Base-by-base conservation (phyloP, 2,888 invertebrate species). In the Portevinia maculata region DNA sequence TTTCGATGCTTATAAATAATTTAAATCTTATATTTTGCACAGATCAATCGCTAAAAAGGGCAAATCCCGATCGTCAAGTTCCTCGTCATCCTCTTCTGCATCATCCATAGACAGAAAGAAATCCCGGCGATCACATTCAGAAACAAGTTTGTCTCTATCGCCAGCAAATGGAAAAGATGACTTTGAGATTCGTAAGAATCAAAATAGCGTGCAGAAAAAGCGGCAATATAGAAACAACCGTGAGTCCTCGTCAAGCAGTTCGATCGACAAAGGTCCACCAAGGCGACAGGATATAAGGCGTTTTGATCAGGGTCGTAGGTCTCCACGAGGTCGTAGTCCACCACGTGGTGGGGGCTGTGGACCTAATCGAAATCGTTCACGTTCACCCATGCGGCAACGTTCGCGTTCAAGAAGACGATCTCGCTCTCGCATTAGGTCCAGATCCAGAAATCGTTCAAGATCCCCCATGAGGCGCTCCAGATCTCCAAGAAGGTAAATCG, bases 221-320 rank as follows among this genome's bases (percentile, higher is more conserved):
- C 93, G 97, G 8, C 97, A 97, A 85, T 97, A 97, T 88, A 93
- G 97, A 11, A 96, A 96, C 67, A 96, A 97, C 88, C 94, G 96
- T 75, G 96, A 96, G 87, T 96, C 95, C 3, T 95, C 94, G 1
- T 94, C 93, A 24, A 94, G 94, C 86, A 89, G 90, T 64, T 90
- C 90, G 1, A 86, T 89, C n/a, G 90, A 90, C 62, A 88, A 88
- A 55, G 87, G 84, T 17, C 79, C 84, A 5, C 84, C 83, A 21
- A 62, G 85, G 46, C 69, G 86, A 28, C 84, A 73, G 41, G 84
- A 85, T 37, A 86, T 87, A 11, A 86, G 89, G 32, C 60, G 85
- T 7, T 84, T 85, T 34, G 86, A 87, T 60, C 85, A 84, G 34
- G 86, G 88, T 0, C 86, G 87, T 2, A 86, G 88, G 15, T 85